Base-by-base conservation (phyloP, 2,113 vertebrate species). In the Oceanites oceanicus region DNA sequence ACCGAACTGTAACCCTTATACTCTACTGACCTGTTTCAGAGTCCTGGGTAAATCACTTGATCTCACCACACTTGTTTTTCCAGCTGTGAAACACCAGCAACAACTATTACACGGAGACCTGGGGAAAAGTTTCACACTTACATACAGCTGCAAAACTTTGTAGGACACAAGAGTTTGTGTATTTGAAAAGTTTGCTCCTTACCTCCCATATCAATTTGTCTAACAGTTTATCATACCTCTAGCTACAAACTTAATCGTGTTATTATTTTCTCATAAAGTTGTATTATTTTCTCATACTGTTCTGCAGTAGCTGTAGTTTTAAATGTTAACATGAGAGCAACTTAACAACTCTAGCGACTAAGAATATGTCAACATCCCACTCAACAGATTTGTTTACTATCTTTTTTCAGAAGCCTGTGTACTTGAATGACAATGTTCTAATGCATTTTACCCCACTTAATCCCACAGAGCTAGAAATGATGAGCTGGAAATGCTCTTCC, bases 1-100 rank as follows among this genome's bases (percentile, higher is more conserved):
- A 79, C 22, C 92, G 85, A 93, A 96, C 62, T 94, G 88, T 83
- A 90, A 95, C 92, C 90, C 23, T 83, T 82, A 16, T 18, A 58
- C 82, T 47, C 66, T 47, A 68, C 87, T 79, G 87, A 96, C 93
- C 92, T 88, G 26, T 53, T 85, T 56, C 83, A 86, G 81, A 81
- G 78, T 87, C 70, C 70, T 83, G 88, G 87, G 67, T 82, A 95
- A 95, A 96, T 90, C 92, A 88, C 85, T 82, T 92, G 50, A 82
- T 93, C 90, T 88, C 90, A 95, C 34, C 72, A 85, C 67, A 42
- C 70, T 82, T 91, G 53, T 73, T 96, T 86, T 68, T 45, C 87
- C 94, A 96, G 66, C 81, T 92, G 94, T 82, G 87, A 91, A 93
- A 95, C 81, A 96, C 32, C 71, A 95, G 53, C 49, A 93, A 73